Conservation (phyloP, 1,140 invertebrate genomes). For the Drusus annulatus region DNA sequence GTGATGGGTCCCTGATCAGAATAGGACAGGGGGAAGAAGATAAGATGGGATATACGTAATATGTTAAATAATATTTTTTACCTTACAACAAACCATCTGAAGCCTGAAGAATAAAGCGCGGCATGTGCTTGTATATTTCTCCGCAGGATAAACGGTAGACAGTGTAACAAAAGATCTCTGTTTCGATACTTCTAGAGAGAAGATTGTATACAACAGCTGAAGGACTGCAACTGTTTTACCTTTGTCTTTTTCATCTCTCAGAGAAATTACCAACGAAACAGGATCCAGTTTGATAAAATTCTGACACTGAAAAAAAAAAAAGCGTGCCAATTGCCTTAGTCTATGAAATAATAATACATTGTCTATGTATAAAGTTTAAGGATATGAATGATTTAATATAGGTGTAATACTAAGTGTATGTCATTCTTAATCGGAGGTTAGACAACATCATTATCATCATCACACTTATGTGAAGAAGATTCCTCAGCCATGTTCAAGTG, state of each 20-base stretch:
- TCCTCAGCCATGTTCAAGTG: too few relatives aligned
- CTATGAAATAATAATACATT: too few relatives aligned
- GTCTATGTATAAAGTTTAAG: too few relatives aligned
- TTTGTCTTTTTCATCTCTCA: constrained; percentile 40
- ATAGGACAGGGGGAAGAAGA: too few relatives aligned
- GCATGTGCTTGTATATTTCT: constrained; percentile 37
- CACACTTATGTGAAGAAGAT: too few relatives aligned
- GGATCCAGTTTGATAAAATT: constrained; percentile 45
- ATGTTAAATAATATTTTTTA: constrained; percentile 10
- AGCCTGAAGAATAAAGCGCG: constrained; percentile 51
- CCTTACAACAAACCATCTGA: constrained; percentile 57
- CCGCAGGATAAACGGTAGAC: constrained; percentile 10
- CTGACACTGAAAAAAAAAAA: constrained; percentile 30
- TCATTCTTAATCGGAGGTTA: too few relatives aligned
- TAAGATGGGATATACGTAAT: too few relatives aligned
- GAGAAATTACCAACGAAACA: constrained; percentile 42
- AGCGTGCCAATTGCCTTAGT: too few relatives aligned
- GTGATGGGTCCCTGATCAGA: too few relatives aligned
- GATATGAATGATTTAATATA: too few relatives aligned
- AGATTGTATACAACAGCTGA: constrained; percentile 49
- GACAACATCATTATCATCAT: too few relatives aligned
- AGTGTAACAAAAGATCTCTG: constrained; percentile 24
- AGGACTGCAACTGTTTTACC: constrained; percentile 47
- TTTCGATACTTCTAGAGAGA: constrained; percentile 23
- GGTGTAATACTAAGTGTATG: too few relatives aligned